Evolutionary conservation across 2,113 vertebrate species (phyloP), one percentile per base, ranked within the genome.

Genomic region (Tonatia bakeri): DNA sequence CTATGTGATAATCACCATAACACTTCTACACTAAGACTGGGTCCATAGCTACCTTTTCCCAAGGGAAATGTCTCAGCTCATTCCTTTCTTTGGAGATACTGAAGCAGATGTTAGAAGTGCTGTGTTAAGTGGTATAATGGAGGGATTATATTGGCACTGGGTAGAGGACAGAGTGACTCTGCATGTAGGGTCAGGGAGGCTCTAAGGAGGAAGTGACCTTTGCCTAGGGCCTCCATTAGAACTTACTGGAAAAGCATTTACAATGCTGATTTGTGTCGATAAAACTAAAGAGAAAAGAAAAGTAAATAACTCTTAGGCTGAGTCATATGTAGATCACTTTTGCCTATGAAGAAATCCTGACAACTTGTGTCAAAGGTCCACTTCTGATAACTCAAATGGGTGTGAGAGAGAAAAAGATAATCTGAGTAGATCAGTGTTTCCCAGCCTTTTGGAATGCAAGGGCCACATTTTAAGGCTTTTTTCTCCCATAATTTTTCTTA

Each of bases 281-380:
- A 89, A 95, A 69, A 69, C 36, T 75, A 38, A 65, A 96, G 45
- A 65, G 40, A 36, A 36, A 59, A 43, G 33, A 47, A 84, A 80
- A 76, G 19, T 43, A 40, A 47, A 87, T 80, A 81, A 73, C 72
- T 69, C 73, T 13, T 33, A 85, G 79, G 72, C 90, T 67, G 80
- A 94, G 91, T 94, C 75, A 81, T 56, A 83, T 54, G 40, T 22
- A 40, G 72, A 54, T 85, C 67, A 24, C 59, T 94, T 79, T 38
- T 88, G n/a, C 90, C 89, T 64, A n/a, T 47, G 0, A 5, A 69
- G 64, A 94, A 94, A 91, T 56, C 45, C 5, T 36, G 28, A 76
- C 75, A 65, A 52, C 36, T 87, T 43, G 6, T 89, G 31, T 83
- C 61, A 96, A 96, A 98, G 43, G 80, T 64, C 94, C 91, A 77